Conservation (phyloP, 2,888 invertebrate genomes). For the Anarsia innoxiella region DNA sequence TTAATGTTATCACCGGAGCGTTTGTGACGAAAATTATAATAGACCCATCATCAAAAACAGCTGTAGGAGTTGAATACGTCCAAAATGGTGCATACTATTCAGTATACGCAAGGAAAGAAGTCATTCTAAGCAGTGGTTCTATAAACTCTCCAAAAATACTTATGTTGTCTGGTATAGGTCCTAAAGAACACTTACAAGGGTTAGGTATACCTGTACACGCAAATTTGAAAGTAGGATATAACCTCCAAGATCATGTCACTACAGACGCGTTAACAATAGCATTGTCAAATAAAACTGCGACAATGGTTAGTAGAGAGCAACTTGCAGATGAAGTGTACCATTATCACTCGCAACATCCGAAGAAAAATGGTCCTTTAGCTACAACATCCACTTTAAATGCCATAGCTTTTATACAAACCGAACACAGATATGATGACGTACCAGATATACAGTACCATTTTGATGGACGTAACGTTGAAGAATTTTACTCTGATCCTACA, state of each 20-base stretch:
- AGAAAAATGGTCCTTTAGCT: slow-evolving; percentile 69
- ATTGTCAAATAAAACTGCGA: slow-evolving; percentile 73
- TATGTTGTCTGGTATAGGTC: slow-evolving; percentile 81
- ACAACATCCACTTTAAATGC: slow-evolving; percentile 71
- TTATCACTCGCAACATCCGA: slow-evolving; percentile 48
- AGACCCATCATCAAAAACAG: slow-evolving; percentile 68
- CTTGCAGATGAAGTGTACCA: slow-evolving; percentile 54
- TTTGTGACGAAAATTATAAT: slow-evolving; percentile 75
- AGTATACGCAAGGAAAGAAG: slow-evolving; percentile 74
- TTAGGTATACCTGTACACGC: slow-evolving; percentile 73
- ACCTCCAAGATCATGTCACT: slow-evolving; percentile 85
- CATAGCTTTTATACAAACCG: slow-evolving; percentile 77
- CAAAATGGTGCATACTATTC: slow-evolving; percentile 55
- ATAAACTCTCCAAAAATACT: slow-evolving; percentile 78
- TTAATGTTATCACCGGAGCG: slow-evolving; percentile 67
- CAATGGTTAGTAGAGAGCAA: slow-evolving; percentile 49
- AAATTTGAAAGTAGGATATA: slow-evolving; percentile 81
- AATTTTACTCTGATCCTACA: slow-evolving; percentile 75
- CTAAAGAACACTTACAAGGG: slow-evolving; percentile 64
- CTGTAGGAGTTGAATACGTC: slow-evolving; percentile 54
- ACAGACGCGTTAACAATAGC: slow-evolving; percentile 66
- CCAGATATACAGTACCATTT: slow-evolving; percentile 82
- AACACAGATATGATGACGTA: slow-evolving; percentile 49
- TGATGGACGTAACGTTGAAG: slow-evolving; percentile 72
- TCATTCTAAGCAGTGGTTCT: slow-evolving; percentile 76